Conservation (phyloP, 2,797 vertebrate species). For the Pseudochirops corinnae region DNA sequence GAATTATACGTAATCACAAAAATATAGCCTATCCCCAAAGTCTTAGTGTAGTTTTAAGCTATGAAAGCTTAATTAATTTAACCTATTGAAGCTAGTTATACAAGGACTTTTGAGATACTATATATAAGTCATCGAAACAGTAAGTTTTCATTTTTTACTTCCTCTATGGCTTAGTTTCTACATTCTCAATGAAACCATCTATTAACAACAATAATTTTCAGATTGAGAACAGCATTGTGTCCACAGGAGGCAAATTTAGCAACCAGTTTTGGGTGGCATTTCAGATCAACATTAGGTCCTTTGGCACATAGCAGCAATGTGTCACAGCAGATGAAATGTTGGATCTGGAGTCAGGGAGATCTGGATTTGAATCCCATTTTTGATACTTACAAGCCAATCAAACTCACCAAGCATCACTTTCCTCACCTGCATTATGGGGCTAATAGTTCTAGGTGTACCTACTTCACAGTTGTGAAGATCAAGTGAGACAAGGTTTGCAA, state of each 20-base stretch:
- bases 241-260: background rate
- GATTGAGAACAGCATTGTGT: background rate
- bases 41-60: background rate
- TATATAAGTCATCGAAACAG: background rate
- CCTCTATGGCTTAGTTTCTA: constrained; percentile 23
- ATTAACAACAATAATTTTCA: background rate
- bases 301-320: background rate
- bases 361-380: background rate
- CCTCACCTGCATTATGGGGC: background rate
- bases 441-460: background rate
- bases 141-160: constrained; percentile 8
- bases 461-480: background rate
- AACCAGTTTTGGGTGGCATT: constrained; percentile 23
- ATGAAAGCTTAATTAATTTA: background rate
- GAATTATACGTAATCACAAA: background rate
- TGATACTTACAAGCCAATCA: background rate
- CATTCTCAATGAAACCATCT: background rate
- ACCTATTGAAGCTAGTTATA: background rate
- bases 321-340: background rate
- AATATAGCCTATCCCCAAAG: background rate
- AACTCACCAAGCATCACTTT: background rate
- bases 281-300: constrained; percentile 14
- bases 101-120: background rate
- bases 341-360: background rate
- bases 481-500: background rate